Evolutionary conservation across 2,113 vertebrate genomes (phyloP), one percentile per base, ranked within the genome.

Genomic region (Megaceryle torquata): DNA sequence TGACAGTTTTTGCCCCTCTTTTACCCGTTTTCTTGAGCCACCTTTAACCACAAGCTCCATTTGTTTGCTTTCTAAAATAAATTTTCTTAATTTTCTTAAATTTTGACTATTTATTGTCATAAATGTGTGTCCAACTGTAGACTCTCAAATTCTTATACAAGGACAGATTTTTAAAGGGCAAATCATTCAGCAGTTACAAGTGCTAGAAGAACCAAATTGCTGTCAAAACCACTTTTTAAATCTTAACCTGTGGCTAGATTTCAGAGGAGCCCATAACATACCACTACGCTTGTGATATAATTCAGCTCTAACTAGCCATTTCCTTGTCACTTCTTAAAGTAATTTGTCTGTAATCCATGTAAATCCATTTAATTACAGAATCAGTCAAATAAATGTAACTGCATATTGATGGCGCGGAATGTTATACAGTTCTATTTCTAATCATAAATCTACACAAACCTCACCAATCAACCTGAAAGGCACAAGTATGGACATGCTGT

Each of bases 361-460:
- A 93, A 89, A 95, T 86, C 37, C 77, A 89, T 81, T 88, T 89
- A 81, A 93, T 93, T 93, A 83, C 43, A 85, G 53, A 86, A 94
- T 78, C 77, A 67, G 84, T 86, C 87, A 86, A 86, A 93, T 79
- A 79, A 93, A 82, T 39, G 76, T 79, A 89, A 83, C 63, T 24
- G 67, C 53, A 16, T 76, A 83, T 65, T 0, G 4, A 75, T 8
- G 0, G 37, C 22, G 31, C 39, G n/a, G 53, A 91, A 93, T 80
- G 83, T 71, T 60, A 80, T 83, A 84, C 48, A 44, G 50, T 64
- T 93, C 54, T 35, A 25, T 37, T 77, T 86, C 70, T 68, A 51
- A 72, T 33, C 82, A n/a, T 68, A 92, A 78, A 92, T 72, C 57
- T 77, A 46, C 33, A 61, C 39, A 76, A 82, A 86, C 26, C 35